These are phyloP conservation scores for Rhinopomastus cyanomelas DNA, from an alignment of 2,113 vertebrate genomes.

Conservation along the genomic window DNA sequence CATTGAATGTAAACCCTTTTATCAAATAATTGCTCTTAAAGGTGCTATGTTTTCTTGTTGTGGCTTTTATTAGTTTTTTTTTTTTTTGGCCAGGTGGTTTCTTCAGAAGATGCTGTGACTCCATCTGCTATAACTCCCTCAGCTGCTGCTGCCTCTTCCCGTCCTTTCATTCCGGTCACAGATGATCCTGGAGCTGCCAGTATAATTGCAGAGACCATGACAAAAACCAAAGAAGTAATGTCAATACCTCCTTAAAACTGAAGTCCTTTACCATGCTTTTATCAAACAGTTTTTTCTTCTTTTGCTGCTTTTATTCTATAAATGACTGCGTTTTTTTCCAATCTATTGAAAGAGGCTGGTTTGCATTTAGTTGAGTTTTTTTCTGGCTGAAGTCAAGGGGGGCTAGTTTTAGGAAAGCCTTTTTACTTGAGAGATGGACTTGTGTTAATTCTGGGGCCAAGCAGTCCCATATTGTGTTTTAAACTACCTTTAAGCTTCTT, in stretches of 20 bases:
- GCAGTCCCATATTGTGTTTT: not conserved
- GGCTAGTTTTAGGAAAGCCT: not conserved
- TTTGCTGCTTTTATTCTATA: not conserved
- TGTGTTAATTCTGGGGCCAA: not conserved
- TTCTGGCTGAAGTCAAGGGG: not conserved
- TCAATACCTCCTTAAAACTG: not conserved
- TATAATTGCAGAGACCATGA: constrained; percentile 99
- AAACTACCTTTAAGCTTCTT: not conserved
- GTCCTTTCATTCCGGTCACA: constrained; percentile 97
- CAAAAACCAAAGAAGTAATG: constrained; percentile 93
- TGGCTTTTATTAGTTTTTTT: not conserved
- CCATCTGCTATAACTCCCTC: constrained; percentile 94
- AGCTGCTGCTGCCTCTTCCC: constrained; percentile 86
- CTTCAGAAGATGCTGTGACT: constrained; percentile 90
- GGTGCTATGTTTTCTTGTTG: not conserved
- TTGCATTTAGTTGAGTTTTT: too few relatives aligned
- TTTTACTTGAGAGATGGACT: not conserved
- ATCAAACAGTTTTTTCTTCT: not conserved
- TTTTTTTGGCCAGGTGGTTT: constrained; percentile 75
- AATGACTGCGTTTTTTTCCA: not conserved
- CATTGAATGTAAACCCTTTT: not conserved
- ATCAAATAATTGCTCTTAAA: not conserved
- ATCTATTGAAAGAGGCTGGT: not conserved
- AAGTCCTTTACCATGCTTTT: not conserved
- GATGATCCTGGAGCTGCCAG: constrained; percentile 97